A percentile compares a stretch with the other conserved stretches of the same genome.
Evolutionary conservation across 2,113 vertebrate genomes (phyloP).

Genomic region (Ploceus nigricollis): DNA sequence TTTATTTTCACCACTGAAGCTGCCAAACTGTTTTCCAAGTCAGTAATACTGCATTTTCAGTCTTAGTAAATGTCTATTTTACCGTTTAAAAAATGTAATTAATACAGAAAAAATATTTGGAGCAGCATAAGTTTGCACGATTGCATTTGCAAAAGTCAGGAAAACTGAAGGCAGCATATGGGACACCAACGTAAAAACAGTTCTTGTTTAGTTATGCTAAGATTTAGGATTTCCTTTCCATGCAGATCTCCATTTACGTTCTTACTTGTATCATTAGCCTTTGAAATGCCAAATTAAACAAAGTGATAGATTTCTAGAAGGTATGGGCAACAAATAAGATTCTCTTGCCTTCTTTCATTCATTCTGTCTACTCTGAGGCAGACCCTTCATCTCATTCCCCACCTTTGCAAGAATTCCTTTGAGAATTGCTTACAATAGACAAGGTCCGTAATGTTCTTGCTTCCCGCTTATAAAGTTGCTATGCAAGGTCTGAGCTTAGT

Average conservation of each 20-base stretch:
- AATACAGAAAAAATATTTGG: not conserved
- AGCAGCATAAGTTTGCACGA: not conserved
- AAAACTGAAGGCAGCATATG: not conserved
- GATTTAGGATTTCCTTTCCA: not conserved
- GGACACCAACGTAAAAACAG: not conserved
- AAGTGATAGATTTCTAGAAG: not conserved
- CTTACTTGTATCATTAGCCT: not conserved
- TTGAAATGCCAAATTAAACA: not conserved
- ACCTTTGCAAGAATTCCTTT: not conserved
- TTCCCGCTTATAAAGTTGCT: not conserved
- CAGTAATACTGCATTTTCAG: not conserved
- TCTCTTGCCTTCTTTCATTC: not conserved
- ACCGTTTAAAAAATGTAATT: not conserved
- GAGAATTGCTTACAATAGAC: not conserved
- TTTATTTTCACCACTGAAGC: conserved; percentile 32
- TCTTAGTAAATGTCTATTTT: not conserved
- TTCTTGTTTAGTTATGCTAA: not conserved
- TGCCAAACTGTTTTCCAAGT: not conserved
- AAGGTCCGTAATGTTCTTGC: not conserved
- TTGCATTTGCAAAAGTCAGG: not conserved
- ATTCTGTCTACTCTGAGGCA: not conserved
- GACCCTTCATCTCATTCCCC: not conserved
- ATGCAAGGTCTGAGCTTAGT: not conserved
- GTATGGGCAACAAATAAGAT: not conserved
- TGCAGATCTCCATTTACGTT: not conserved